Evolutionary conservation across 2,113 vertebrate species (phyloP).

Genomic region (Bambusicola thoracicus): DNA sequence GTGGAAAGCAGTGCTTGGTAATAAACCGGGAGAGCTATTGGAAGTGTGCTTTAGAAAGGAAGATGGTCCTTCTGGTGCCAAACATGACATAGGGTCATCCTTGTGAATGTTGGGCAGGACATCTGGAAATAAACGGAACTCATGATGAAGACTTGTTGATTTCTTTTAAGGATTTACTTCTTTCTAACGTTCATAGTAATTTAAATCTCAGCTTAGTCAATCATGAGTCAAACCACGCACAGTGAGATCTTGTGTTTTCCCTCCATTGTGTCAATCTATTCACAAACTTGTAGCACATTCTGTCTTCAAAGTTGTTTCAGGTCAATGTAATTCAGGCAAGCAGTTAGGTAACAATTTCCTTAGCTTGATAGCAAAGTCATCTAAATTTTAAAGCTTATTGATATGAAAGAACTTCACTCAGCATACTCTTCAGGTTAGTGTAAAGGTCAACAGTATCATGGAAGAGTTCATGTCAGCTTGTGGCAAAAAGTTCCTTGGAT

Average conservation of each 20-base stretch:
- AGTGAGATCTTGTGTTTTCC: not conserved
- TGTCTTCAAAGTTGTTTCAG: not conserved
- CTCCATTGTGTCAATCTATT: not conserved
- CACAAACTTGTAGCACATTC: not conserved
- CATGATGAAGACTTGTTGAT: not conserved
- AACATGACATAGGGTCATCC: not conserved
- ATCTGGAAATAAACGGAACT: not conserved
- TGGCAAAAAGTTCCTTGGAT: not conserved
- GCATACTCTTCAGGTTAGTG: not conserved
- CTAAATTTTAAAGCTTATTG: not conserved
- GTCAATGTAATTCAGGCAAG: not conserved
- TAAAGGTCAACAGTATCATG: conserved; percentile 13
- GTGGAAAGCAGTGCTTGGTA: not conserved
- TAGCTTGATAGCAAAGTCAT: not conserved
- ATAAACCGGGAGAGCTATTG: not conserved
- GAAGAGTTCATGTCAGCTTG: not conserved
- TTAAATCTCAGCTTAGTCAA: not conserved
- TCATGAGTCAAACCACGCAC: not conserved
- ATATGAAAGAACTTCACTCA: not conserved
- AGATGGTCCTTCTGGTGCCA: not conserved
- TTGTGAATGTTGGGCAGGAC: not conserved
- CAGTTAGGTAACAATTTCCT: not conserved
- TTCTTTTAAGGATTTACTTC: not conserved
- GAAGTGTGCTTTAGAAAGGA: not conserved
- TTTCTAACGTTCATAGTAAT: not conserved